These are phyloP conservation scores for Discoglossus pictus DNA, from an alignment of 2,797 vertebrate genomes.

Conservation along the genomic window DNA sequence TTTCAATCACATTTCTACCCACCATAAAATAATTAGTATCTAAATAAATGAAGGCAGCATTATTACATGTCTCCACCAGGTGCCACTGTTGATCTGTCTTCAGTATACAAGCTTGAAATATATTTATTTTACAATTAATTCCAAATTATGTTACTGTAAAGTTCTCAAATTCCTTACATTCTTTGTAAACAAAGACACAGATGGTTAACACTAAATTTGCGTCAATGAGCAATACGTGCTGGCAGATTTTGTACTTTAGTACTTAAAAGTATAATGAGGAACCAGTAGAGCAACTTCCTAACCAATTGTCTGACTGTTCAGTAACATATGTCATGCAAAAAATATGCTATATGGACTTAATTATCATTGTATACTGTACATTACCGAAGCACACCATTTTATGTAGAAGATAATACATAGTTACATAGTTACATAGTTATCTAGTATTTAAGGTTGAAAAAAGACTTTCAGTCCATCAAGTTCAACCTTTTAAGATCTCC, in stretches of 20 bases:
- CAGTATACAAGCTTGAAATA: background rate
- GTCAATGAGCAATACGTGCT: conserved; percentile 34
- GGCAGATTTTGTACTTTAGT: background rate
- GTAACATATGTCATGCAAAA: no score
- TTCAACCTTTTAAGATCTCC: no score
- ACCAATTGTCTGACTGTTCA: background rate
- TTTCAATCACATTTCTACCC: no score
- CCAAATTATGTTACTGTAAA: background rate
- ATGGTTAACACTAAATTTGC: conserved; percentile 38
- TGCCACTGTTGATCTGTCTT: conserved; percentile 13
- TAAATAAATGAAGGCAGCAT: no score
- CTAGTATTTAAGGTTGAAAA: no score
- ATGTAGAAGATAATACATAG: no score
- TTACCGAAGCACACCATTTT: no score
- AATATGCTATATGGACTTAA: no score
- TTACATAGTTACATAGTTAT: no score
- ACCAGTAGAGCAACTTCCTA: conserved; percentile 29
- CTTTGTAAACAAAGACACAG: conserved; percentile 45
- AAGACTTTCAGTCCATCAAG: no score
- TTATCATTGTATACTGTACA: no score
- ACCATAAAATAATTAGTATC: no score
- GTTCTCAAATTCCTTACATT: conserved; percentile 37
- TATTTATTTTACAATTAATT: background rate
- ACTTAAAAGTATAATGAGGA: conserved; percentile 5
- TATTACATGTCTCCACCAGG: conserved; percentile 18